Evolutionary conservation across 2,888 invertebrate genomes (phyloP), one percentile per base, ranked within the genome.

Genomic region (Dasypogon diadema): DNA sequence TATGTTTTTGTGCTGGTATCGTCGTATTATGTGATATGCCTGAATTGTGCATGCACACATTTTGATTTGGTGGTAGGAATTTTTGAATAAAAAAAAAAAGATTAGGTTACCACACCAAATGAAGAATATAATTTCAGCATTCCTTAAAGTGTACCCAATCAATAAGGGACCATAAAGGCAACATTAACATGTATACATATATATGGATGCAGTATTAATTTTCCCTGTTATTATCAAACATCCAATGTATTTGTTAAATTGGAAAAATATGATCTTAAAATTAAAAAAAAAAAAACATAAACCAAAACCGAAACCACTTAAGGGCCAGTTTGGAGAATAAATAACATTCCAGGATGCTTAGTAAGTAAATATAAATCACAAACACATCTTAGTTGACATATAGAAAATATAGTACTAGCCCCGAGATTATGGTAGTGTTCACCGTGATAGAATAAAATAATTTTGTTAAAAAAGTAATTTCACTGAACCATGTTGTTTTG

Each of bases 341-440:
- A 68, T 34, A 70, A 26, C 70, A 70, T 70, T 70, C 70, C 70
- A 22, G 70, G 70, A 70, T 70, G 70, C 70, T 51, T 70, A 70
- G 34, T 70, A 70, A 68, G n/a, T 54, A 54, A 70, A 54, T 22
- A 18, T 54, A 21, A 54, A 54, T 2, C 16, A 54, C n/a, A 8
- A 48, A 12, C 48, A 48, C 68, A 68, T 51, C 46, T 48, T 34
- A 68, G 68, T 51, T 42, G 70, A 34, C 70, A 70, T 54, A 54
- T 21, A 70, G 16, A 54, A 46, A 70, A 16, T 24, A 48, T 48
- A 51, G 56, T 26, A 56, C 30, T 56, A 56, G 56, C 3, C 26
- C 56, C 56, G 56, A 8, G 14, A 24, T 26, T 30, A 26, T 26
- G 14, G n/a, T 26, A 56, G 26, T 24, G 56, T 56, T 30, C 56